Base-by-base conservation (phyloP, 2,888 invertebrate genomes). In the Melitaea athalia region DNA sequence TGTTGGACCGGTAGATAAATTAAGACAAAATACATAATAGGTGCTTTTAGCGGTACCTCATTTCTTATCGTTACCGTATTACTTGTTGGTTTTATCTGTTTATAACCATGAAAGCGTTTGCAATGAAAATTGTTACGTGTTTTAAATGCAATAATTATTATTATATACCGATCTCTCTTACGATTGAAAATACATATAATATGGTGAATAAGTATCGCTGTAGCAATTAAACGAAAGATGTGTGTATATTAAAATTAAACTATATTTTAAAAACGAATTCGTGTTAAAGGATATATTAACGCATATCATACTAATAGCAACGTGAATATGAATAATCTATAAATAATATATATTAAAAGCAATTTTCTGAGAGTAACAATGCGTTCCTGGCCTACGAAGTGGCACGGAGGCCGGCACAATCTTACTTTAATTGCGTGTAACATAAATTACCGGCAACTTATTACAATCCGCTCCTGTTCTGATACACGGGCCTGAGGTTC, bases 401-500 rank as follows among this genome's bases (percentile, higher is more conserved):
- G 67, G 67, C 65, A 63, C 61, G 78, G 81, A 81, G 81, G 78
- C 78, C 77, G 83, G 87, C 88, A 91, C 92, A 89, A 91, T 91
- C 90, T 91, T 89, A 90, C 89, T 88, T 91, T 92, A 92, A 92
- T 92, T 91, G 92, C 91, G 84, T 86, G 86, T 85, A 89, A 88
- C 92, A 91, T 92, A 91, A 92, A 91, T 92, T 91, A 91, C 81
- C 74, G 82, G 81, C 84, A 84, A 91, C 91, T 91, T 91, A 92
- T 90, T 91, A 89, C 91, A 87, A 87, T 85, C 87, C 85, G 87
- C 91, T 91, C 87, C 91, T 85, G 87, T 85, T 84, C 79, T 80
- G 83, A 88, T 89, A 87, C 85, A 80, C 80, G 78, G 53, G 49
- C 24, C 80, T 85, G 82, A 45, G 62, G 61, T 55, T 55, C 53